Evolutionary conservation across 2,113 vertebrate species (phyloP), one percentile per base, ranked within the genome.

Genomic region (Elephantulus edwardii): DNA sequence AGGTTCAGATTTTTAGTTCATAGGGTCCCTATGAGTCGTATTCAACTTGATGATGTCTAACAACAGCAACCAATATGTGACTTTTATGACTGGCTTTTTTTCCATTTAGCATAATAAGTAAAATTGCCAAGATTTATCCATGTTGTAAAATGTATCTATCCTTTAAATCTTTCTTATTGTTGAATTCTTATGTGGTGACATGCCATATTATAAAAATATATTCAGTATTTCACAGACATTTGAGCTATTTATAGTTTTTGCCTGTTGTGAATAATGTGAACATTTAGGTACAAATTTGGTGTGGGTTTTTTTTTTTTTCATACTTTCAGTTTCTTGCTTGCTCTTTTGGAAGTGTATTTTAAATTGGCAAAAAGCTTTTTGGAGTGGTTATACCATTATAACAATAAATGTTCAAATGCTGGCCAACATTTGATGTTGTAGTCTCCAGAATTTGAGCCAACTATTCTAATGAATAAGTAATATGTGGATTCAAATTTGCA

Each of bases 401-500:
- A 13, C 35, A 17, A 19, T 70, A n/a, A 74, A 35, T 80, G 66
- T 76, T 79, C 1, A 78, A 6, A 46, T 44, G 16, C 42, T 77
- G 42, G 44, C 5, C 44, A 54, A 6, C 8, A 46, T 68, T 76
- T 71, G 52, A 26, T 83, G n/a, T 79, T 20, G 10, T 71, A 48
- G 1, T 68, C 74, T 80, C 64, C n/a, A 84, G 33, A 87, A 44
- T 46, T 74, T 50, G 8, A 50, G 24, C 38, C 35, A 78, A 38
- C 50, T 33, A 14, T 89, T 71, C 20, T 74, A 58, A 16, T 74
- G 11, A 48, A 8, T 26, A 24, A 8, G 22, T 60, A 86, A 26
- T 75, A 28, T 80, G 33, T 86, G 74, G n/a, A 22, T 50, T 92
- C 91, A 60, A 80, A 76, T 58, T 75, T 92, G 30, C 11, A 33